Evolutionary conservation across 2,113 vertebrate genomes (phyloP), one percentile per base, ranked within the genome.

Genomic region (Sinocyclocheilus grahami): DNA sequence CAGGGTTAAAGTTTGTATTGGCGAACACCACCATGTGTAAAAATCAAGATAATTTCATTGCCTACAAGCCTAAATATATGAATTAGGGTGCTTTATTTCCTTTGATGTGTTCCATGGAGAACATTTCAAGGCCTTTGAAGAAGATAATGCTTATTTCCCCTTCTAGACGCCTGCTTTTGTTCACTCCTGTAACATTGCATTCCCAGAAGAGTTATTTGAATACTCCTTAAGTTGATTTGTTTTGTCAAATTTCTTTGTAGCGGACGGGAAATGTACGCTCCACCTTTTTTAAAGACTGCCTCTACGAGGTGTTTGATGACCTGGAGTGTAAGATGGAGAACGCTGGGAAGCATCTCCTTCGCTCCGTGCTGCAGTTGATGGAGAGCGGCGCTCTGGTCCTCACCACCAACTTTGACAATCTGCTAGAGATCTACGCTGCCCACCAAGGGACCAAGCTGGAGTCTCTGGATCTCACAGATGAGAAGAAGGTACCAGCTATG

Each of bases 251-350:
- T 39, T 74, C 12, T 67, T 63, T 77, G 8, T 91, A 99, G 98
- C 95, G 97, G 90, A 98, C 97, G 16, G 97, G 97, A 88, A 97
- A 97, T 2, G 96, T 97, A 53, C 95, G 97, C 48, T 99, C 97
- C 74, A 97, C 97, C 0, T 99, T 98, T 93, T 98, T 99, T 93
- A 98, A 99, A 89, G 97, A 99, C 95, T 99, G 97, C 90, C 95
- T 99, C 2, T 99, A 98, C 0, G 97, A 99, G 91, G 97, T 99
- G 92, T 99, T 99, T 85, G 97, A 99, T 82, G 95, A 97, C 90
- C 92, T 99, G 93, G 97, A 98, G 87, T 96, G 96, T 42, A 98
- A 99, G 93, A 99, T 99, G 97, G 97, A 99, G 93, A 95, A 98
- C 20, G 94, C 95, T 0, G 98, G 98, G 83, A 99, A 99, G 86